Percentiles rank a stretch among this genome's conserved stretches.
Conservation (phyloP, 2,888 invertebrate genomes). For the Apomyelois bistriatella region DNA sequence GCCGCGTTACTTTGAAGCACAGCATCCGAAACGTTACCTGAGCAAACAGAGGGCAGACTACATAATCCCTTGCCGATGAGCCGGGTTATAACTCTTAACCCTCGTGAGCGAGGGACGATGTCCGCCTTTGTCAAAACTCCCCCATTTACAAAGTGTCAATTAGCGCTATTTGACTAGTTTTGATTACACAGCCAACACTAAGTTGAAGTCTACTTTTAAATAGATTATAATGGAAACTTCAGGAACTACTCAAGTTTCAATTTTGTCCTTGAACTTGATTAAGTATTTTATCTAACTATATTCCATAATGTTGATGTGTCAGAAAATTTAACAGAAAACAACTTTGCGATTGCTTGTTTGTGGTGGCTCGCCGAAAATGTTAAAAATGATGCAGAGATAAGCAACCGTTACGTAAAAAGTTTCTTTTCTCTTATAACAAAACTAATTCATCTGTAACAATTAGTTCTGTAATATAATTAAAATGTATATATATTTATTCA, state of each 20-base stretch:
- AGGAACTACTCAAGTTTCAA: not conserved
- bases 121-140: conserved; percentile 18
- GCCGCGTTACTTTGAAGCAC: conserved; percentile 13
- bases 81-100: conserved; percentile 11
- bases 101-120: conserved; percentile 13
- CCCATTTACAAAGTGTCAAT: conserved; percentile 21
- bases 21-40: conserved; percentile 16
- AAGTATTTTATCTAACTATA: no score
- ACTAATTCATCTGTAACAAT: no score
- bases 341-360: no score
- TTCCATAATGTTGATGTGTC: no score
- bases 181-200: conserved; percentile 9
- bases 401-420: no score
- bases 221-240: not conserved
- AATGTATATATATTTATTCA: no score
- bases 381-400: no score
- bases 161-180: conserved; percentile 18
- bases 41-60: conserved; percentile 18
- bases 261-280: not conserved
- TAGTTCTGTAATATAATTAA: no score
- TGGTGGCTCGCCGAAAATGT: no score
- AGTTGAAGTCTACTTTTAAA: not conserved
- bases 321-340: no score
- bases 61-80: conserved; percentile 14
- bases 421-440: no score